Percentiles rank a stretch among this genome's conserved stretches.
Conservation (phyloP, 30 jellyfish, hydroid and myxozoan genomes). For the Hydractinia echinata region DNA sequence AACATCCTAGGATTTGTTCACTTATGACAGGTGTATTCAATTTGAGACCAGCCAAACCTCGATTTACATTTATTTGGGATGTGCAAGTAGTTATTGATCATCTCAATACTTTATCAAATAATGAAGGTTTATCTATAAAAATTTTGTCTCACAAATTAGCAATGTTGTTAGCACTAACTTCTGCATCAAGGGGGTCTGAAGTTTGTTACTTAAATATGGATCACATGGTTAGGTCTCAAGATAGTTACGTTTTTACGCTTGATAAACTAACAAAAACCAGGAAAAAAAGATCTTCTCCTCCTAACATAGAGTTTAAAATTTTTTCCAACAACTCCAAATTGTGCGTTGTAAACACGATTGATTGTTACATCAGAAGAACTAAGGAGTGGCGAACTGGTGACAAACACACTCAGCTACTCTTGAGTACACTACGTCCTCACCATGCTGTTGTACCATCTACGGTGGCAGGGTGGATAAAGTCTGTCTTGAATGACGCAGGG, state of each 20-base stretch:
- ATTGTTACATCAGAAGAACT: background rate
- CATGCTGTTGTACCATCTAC: slow-evolving; percentile 21
- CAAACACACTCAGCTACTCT: too few relatives aligned
- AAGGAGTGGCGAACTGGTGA: too few relatives aligned
- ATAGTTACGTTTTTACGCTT: slow-evolving; percentile 8
- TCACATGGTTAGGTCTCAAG: slow-evolving; percentile 20
- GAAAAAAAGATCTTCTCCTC: background rate
- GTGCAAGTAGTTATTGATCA: background rate
- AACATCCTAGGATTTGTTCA: slow-evolving; percentile 32
- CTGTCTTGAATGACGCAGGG: slow-evolving; percentile 18
- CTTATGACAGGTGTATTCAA: background rate
- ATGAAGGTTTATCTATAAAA: slow-evolving; percentile 1
- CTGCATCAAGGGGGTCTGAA: slow-evolving; percentile 18
- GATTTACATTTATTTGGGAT: slow-evolving; percentile 1
- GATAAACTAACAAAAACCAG: slow-evolving; percentile 1
- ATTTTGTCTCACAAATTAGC: slow-evolving; percentile 9
- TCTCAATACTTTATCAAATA: slow-evolving; percentile 1
- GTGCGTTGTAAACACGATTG: slow-evolving; percentile 13
- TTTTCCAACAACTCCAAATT: background rate
- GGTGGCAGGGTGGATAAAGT: slow-evolving; percentile 19
- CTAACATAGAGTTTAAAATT: background rate
- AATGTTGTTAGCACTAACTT: slow-evolving; percentile 16
- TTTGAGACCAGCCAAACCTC: slow-evolving; percentile 2
- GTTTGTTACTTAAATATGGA: background rate
- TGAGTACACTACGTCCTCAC: background rate